Base-by-base conservation (phyloP, 2,113 vertebrate genomes). In the Ceyx melanurus region DNA sequence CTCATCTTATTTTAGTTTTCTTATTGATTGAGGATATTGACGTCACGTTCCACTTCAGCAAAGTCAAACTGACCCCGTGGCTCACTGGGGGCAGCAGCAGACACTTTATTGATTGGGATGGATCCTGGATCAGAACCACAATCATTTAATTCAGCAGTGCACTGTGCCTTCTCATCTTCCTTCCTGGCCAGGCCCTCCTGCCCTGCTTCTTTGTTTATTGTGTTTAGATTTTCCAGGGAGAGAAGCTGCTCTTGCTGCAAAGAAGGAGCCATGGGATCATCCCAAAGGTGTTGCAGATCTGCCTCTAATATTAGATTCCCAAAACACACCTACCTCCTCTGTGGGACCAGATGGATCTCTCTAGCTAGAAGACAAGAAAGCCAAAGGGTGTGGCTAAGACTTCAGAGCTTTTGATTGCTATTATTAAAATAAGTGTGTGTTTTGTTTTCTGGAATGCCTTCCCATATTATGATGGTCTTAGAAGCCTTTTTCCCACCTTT, bases 11-110 rank as follows among this genome's bases (percentile, higher is more conserved):
- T 70, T 88, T 46, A 64, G 58, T 70, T 87, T 81, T 71, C 42
- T 3, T 42, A 87, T 70, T 15, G 89, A 94, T 43, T 60, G 15
- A 51, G 82, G 82, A 87, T 57, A 89, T 13, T 84, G 86, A 93
- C 15, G 6, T 29, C 72, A 48, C 46, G 3, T 43, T 62, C 90
- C 70, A 20, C 90, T 96, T 92, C 75, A 92, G 82, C 62, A 21
- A 62, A 85, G 71, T 66, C 88, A 74, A 92, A 83, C 35, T 86
- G 40, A 22, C 72, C 37, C 54, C 58, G 51, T 2, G 62, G 64
- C 72, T 91, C 82, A 9, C 31, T 35, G 66, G 62, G 68, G 74
- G 43, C 81, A 92, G 74, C 33, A 62, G 74, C 62, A 91, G 42
- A 40, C 20, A n/a, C 42, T 67, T 46, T 37, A 89, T 79, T 79